These are phyloP conservation scores for Tinea trinotella DNA, from an alignment of 2,888 invertebrate species.

Conservation along the genomic window DNA sequence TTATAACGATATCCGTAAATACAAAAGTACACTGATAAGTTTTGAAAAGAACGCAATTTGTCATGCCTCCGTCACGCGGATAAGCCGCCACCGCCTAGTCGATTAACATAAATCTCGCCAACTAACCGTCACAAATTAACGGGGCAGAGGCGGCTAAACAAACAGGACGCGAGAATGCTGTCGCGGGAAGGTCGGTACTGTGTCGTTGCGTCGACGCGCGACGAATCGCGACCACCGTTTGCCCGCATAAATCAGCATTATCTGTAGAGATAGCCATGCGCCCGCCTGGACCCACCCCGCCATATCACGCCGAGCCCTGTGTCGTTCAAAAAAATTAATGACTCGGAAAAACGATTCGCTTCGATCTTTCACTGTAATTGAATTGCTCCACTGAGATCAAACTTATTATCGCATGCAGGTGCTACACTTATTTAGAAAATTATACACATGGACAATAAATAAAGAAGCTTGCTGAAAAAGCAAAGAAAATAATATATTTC, in stretches of 20 bases:
- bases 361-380: conserved; percentile 73
- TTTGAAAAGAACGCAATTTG: conserved; percentile 41
- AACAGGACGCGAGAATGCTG: conserved; percentile 43
- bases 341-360: conserved; percentile 73
- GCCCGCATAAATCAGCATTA: conserved; percentile 72
- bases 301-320: conserved; percentile 64
- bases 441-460: too few species aligned
- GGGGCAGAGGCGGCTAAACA: conserved; percentile 42
- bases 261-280: conserved; percentile 69
- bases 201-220: conserved; percentile 44
- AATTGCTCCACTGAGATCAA: conserved; percentile 66
- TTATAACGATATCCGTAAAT: background rate
- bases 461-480: too few species aligned
- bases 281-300: conserved; percentile 48
- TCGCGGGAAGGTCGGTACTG: conserved; percentile 18
- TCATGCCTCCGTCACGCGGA: conserved; percentile 64
- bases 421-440: too few species aligned
- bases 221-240: conserved; percentile 65
- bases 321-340: conserved; percentile 73
- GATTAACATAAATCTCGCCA: conserved; percentile 71
- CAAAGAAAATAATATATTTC: background rate
- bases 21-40: background rate
- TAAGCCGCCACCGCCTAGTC: conserved; percentile 64
- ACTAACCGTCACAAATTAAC: conserved; percentile 67
- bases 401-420: conserved; percentile 46